Conservation (phyloP, 2,113 vertebrate species). For the Anguilla rostrata region DNA sequence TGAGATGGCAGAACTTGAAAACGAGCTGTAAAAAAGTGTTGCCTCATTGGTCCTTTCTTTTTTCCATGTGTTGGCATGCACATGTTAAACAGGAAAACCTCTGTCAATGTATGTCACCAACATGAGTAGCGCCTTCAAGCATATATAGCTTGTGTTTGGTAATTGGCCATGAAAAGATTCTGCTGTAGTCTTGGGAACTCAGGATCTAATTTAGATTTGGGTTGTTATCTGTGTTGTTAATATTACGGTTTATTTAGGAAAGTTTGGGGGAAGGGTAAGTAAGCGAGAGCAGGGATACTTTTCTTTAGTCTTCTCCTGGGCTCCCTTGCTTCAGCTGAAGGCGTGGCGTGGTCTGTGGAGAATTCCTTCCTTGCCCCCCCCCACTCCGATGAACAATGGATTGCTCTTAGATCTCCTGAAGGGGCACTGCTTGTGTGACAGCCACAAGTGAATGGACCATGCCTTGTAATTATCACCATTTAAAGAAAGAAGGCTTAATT, state of each 20-base stretch:
- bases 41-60: neutral
- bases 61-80: neutral
- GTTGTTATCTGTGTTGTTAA: slow-evolving; percentile 45
- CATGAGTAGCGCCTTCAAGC: neutral
- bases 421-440: neutral
- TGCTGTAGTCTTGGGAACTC: neutral
- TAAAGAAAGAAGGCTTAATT: neutral
- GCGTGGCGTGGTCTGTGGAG: slow-evolving; percentile 60
- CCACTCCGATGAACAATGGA: slow-evolving; percentile 35
- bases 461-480: slow-evolving; percentile 1
- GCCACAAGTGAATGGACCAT: neutral
- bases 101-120: neutral
- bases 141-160: neutral
- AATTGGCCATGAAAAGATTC: neutral
- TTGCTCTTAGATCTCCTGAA: slow-evolving; percentile 10
- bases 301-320: slow-evolving; percentile 50
- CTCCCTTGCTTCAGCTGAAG: slow-evolving; percentile 46
- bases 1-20: neutral
- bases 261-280: slow-evolving; percentile 45
- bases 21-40: neutral
- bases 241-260: slow-evolving; percentile 49
- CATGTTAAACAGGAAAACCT: neutral
- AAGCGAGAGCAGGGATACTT: slow-evolving; percentile 53
- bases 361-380: slow-evolving; percentile 56
- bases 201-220: slow-evolving; percentile 4